A percentile compares a stretch with the other conserved stretches of the same genome.
phyloP scores from a whole-genome alignment of 2,797 vertebrate species.

The Arnoldichthys spilopterus region DNA sequence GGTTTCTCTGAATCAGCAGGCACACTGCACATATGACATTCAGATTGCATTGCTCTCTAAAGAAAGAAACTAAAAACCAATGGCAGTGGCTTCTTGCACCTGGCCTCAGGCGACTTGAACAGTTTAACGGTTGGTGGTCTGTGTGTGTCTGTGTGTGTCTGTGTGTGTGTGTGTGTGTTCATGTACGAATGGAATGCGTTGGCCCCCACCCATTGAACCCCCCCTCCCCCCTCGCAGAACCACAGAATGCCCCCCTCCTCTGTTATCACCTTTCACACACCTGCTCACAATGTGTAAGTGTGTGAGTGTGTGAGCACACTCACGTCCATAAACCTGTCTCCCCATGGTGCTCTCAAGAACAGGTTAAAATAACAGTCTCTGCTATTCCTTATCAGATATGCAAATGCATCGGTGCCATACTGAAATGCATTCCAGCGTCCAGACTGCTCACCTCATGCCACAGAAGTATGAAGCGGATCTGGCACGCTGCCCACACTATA shows the following conservation, averaged over 20 bases:
- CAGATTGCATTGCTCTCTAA: not conserved
- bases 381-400: not conserved
- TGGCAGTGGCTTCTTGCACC: constrained; percentile 37
- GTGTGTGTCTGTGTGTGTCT: not conserved
- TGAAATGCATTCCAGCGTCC: not conserved
- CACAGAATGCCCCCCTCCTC: constrained; percentile 28
- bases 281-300: constrained; percentile 31
- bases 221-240: constrained; percentile 21
- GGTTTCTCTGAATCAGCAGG: not conserved
- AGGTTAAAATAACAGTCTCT: constrained; percentile 9
- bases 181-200: constrained; percentile 17
- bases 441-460: not conserved
- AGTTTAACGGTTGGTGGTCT: constrained; percentile 53
- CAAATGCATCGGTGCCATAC: not conserved
- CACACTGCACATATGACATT: not conserved
- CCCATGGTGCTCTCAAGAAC: constrained; percentile 4
- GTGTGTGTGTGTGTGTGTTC: constrained; percentile 3
- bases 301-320: constrained; percentile 3
- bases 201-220: not conserved
- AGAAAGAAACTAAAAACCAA: constrained; percentile 14
- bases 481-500: not conserved
- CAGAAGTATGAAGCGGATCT: not conserved
- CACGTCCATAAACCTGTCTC: not conserved
- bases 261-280: constrained; percentile 53
- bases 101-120: constrained; percentile 45